Conservation (phyloP, 2,797 vertebrate species). For the Ceyx erithaca region DNA sequence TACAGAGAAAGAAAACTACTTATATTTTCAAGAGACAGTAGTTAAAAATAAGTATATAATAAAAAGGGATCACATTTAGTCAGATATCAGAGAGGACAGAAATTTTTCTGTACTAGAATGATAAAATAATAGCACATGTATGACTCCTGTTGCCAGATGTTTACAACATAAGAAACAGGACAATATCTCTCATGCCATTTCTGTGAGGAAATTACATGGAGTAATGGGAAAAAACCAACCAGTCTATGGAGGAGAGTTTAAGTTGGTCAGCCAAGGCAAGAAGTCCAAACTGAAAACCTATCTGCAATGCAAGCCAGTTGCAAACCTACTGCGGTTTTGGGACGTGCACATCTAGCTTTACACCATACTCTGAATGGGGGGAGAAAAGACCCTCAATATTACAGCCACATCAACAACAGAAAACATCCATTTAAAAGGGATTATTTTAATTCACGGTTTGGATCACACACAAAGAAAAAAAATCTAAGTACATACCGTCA, state of each 20-base stretch:
- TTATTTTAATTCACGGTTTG: not conserved
- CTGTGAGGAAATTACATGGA: not conserved
- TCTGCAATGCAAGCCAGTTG: not conserved
- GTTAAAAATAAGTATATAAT: not conserved
- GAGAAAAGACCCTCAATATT: not conserved
- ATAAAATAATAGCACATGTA: not conserved
- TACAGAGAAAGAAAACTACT: not conserved
- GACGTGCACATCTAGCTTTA: not conserved
- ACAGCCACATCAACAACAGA: not conserved
- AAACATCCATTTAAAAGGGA: not conserved
- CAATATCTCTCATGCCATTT: not conserved
- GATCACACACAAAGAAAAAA: not conserved
- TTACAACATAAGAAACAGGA: not conserved
- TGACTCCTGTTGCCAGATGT: not conserved
- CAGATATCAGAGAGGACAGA: not conserved
- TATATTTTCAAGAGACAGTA: not conserved
- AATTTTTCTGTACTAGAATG: not conserved
- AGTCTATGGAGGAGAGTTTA: not conserved
- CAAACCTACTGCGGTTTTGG: not conserved
- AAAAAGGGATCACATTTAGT: not conserved
- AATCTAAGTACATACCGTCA: constrained; percentile 81
- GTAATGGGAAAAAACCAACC: not conserved
- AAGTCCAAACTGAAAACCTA: not conserved
- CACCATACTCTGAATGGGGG: not conserved
- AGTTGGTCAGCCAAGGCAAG: not conserved